A percentile compares a stretch with the other conserved stretches of the same genome.
Conservation (phyloP, 1,140 invertebrate genomes). For the Pollicipes pollicipes region DNA sequence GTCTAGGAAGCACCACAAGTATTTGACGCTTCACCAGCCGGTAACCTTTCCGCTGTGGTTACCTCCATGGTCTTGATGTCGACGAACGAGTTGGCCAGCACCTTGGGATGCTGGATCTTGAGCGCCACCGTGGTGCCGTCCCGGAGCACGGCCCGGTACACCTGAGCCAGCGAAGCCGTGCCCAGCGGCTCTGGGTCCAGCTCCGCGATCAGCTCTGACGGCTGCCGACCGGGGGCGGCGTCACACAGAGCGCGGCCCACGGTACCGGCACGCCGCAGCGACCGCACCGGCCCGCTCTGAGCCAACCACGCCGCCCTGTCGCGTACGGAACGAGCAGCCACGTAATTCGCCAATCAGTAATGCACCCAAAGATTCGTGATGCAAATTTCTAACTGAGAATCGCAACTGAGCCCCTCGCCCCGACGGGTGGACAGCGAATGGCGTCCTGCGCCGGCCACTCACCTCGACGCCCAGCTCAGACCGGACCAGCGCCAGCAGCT, state of each 20-base stretch:
- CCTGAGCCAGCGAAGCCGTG: conserved; percentile 88
- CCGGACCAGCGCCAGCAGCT: conserved; percentile 64
- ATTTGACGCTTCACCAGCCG: too few relatives aligned
- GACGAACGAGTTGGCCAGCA: conserved; percentile 64
- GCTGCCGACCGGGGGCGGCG: conserved; percentile 23
- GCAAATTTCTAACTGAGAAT: not conserved
- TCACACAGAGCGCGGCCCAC: conserved; percentile 6
- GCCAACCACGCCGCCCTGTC: not conserved
- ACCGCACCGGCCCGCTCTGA: too few relatives aligned
- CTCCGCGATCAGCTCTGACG: conserved; percentile 60
- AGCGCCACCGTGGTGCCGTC: conserved; percentile 77
- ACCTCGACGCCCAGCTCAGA: conserved; percentile 75
- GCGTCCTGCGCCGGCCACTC: conserved; percentile 19
- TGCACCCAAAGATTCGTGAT: not conserved
- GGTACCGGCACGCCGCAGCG: not conserved
- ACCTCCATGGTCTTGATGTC: conserved; percentile 92
- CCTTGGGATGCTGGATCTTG: conserved; percentile 86
- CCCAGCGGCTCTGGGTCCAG: conserved; percentile 78
- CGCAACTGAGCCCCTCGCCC: too few relatives aligned
- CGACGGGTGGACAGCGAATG: too few relatives aligned
- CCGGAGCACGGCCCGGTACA: conserved; percentile 74
- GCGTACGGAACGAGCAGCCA: not conserved
- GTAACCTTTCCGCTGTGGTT: conserved; percentile 6
- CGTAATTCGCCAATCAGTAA: not conserved
- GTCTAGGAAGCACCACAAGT: too few relatives aligned